Base-by-base conservation (phyloP, 1,140 invertebrate species). In the Drosophila trapezifrons region DNA sequence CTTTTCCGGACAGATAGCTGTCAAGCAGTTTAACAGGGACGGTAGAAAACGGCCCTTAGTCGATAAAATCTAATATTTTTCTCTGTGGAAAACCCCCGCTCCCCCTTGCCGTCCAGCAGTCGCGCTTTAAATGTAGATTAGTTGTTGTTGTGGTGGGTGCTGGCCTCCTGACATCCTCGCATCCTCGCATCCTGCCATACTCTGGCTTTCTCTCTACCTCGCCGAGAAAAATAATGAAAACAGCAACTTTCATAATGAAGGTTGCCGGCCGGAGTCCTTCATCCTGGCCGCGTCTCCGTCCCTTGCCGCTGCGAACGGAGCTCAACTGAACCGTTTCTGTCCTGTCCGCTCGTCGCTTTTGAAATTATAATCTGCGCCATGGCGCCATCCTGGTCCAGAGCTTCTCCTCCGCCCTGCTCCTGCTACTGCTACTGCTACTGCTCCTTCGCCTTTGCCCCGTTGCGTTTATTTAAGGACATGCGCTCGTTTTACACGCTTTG, bases 321-420 rank as follows among this genome's bases (percentile, higher is more conserved):
- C 67, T 71, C 67, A 71, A 71, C 67, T 64, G 43, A 60, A 57
- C 60, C 65, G 62, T 65, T 66, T 65, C 56, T 63, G 70, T 76
- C 62, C 54, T 58, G 63, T 49, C 73, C 73, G 63, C 55, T 84
- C 77, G 70, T 78, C 83, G 79, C 78, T 91, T 91, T 89, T 91
- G 80, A 91, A 91, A 91, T 91, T 91, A 91, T 91, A 91, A 91
- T 91, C 89, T 91, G 79, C 84, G 71, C 89, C 77, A 81, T 75
- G 84, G 76, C 72, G 67, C 75, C 78, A 63, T 46, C 58, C 40
- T 42, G 38, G 51, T 67, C 40, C 45, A 18, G 38, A 54, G 35
- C 32, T 55, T 32, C 64, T 56, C 29, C 13, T 17, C 29, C 25
- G 37, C 10, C 12, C 38, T 37, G 17, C 29, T 25, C 13, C 22